These are phyloP conservation scores for Hoplostethus mediterraneus DNA, from an alignment of 2,797 vertebrate genomes.

Conservation along the genomic window DNA sequence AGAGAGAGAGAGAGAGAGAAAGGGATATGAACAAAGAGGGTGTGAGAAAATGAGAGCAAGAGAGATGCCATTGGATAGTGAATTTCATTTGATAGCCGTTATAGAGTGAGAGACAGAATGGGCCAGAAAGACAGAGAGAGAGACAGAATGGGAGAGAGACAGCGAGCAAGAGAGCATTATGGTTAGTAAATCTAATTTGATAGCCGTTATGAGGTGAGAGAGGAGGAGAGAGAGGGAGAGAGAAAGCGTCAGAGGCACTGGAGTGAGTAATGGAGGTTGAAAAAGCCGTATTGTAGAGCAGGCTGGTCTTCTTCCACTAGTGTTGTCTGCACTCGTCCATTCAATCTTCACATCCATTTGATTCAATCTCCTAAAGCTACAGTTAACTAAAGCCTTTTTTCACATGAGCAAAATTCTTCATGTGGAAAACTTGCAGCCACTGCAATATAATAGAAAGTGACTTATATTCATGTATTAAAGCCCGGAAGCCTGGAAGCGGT, in stretches of 20 bases:
- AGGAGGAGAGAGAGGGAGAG: slow-evolving; percentile 20
- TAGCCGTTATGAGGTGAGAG: slow-evolving; percentile 45
- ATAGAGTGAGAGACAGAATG: slow-evolving; percentile 29
- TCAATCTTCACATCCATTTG: slow-evolving; percentile 26
- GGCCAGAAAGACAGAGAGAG: background rate
- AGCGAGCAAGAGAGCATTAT: slow-evolving; percentile 36
- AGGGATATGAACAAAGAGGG: background rate
- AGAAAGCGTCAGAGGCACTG: slow-evolving; percentile 37
- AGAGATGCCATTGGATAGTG: background rate
- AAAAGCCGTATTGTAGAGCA: slow-evolving; percentile 28
- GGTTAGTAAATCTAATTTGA: slow-evolving; percentile 63
- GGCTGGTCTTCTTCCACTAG: slow-evolving; percentile 24
- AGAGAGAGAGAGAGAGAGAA: background rate
- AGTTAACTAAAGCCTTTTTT: slow-evolving; percentile 1
- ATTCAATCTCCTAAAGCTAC: slow-evolving; percentile 13
- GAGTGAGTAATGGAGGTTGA: slow-evolving; percentile 48
- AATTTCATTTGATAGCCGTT: slow-evolving; percentile 55
- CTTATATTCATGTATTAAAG: background rate
- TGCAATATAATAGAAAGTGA: background rate
- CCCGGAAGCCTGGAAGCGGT: no score
- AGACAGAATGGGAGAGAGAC: slow-evolving; percentile 25
- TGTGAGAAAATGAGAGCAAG: no score
- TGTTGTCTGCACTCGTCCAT: slow-evolving; percentile 11
- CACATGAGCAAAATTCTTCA: background rate
- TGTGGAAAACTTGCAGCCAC: background rate